Conservation (phyloP, 1,140 invertebrate species). For the Drosophila chauvacae region DNA sequence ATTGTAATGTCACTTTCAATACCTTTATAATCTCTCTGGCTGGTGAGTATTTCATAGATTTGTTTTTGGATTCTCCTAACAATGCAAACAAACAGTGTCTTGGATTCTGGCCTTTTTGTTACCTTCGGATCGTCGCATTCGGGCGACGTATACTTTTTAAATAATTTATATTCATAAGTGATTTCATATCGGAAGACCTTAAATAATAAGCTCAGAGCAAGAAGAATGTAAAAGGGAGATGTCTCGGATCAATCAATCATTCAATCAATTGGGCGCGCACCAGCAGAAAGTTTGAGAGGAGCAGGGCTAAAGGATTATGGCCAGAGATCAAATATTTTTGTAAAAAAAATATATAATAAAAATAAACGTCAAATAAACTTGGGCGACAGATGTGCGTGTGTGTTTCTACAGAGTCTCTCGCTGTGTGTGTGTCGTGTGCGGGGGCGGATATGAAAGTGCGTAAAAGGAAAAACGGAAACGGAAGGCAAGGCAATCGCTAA, state of each 20-base stretch:
- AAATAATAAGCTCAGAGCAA: background rate
- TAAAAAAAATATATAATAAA: conserved; percentile 44
- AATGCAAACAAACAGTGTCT: background rate
- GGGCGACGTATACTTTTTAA: background rate
- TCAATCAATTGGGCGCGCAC: conserved; percentile 61
- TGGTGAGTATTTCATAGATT: conserved; percentile 17
- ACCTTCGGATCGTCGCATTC: background rate
- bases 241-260: conserved; percentile 60
- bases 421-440: conserved; percentile 7
- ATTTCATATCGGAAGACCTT: background rate
- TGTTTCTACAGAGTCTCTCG: background rate
- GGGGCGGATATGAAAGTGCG: conserved; percentile 63
- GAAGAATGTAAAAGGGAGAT: background rate
- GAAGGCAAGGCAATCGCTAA: conserved; percentile 52
- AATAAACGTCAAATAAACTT: conserved; percentile 74
- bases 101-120: background rate
- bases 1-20: conserved; percentile 44
- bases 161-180: background rate
- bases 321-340: conserved; percentile 64
- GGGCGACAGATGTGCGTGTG: conserved; percentile 38
- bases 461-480: conserved; percentile 48
- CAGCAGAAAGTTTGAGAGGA: conserved; percentile 17
- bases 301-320: conserved; percentile 59
- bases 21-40: conserved; percentile 1
- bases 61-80: background rate